Conservation (phyloP, 2,797 vertebrate genomes). For the Threskiornis aethiopicus region DNA sequence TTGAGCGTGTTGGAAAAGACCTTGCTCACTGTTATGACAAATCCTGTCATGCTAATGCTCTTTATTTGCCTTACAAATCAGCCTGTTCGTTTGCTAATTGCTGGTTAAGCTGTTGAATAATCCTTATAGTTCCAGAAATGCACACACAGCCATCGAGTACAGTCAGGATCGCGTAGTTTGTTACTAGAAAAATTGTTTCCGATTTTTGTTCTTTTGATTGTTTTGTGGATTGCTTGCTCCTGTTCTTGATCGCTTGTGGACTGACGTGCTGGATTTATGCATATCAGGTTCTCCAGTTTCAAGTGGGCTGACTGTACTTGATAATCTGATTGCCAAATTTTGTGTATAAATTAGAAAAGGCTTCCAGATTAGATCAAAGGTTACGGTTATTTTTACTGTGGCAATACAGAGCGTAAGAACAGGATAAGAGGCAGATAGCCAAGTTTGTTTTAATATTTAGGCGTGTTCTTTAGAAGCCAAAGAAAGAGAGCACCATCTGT, state of each 20-base stretch:
- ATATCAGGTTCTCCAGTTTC: neutral
- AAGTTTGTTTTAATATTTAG: slow-evolving; percentile 19
- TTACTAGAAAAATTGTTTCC: neutral
- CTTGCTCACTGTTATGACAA: neutral
- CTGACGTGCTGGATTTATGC: neutral
- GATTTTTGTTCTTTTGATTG: neutral
- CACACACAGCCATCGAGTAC: neutral
- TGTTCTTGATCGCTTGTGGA: fast-evolving
- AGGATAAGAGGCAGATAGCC: neutral
- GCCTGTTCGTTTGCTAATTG: neutral
- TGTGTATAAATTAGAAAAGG: neutral
- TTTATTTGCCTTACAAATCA: neutral
- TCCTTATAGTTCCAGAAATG: neutral
- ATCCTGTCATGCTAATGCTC: neutral
- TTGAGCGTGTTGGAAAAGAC: neutral
- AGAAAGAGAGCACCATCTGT: slow-evolving; percentile 14
- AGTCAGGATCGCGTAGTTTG: neutral
- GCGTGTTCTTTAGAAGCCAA: neutral
- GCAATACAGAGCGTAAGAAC: neutral
- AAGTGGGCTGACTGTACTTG: neutral
- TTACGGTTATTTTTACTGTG: slow-evolving; percentile 21
- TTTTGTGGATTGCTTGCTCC: neutral
- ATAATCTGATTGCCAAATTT: slow-evolving; percentile 13
- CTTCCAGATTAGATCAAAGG: slow-evolving; percentile 22
- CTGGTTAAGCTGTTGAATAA: neutral